Percentiles rank a stretch among this genome's conserved stretches.
These are phyloP conservation scores for Thymelicus sylvestris DNA, from an alignment of 2,888 invertebrate species.

Conservation along the genomic window DNA sequence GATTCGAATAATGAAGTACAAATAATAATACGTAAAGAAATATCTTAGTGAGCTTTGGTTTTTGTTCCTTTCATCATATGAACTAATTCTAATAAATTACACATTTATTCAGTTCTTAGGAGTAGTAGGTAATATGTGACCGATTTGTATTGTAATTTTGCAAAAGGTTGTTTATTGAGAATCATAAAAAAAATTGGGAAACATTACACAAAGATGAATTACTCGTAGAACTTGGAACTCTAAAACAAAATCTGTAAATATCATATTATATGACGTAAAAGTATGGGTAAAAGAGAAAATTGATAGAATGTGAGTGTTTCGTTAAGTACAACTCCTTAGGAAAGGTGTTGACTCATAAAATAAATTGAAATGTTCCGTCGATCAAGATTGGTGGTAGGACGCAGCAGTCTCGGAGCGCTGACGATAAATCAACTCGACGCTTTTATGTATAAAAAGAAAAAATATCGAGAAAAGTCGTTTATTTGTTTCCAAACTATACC, in stretches of 20 bases:
- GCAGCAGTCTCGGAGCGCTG: conserved; percentile 63
- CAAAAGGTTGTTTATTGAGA: too few species aligned
- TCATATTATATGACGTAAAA: background rate
- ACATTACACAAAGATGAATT: too few species aligned
- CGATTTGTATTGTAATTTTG: too few species aligned
- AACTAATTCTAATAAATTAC: too few species aligned
- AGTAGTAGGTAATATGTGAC: too few species aligned
- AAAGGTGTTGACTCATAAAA: conserved; percentile 78
- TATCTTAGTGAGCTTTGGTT: too few species aligned
- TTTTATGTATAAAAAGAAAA: conserved; percentile 74
- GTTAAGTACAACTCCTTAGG: conserved; percentile 46
- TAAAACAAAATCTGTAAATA: background rate
- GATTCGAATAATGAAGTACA: too few species aligned
- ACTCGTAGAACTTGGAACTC: too few species aligned
- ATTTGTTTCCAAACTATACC: conserved; percentile 82
- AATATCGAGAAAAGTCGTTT: conserved; percentile 72
- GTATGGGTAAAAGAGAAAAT: conserved; percentile 17
- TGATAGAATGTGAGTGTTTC: conserved; percentile 40
- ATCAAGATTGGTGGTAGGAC: conserved; percentile 75
- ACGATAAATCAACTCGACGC: conserved; percentile 80
- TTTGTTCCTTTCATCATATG: too few species aligned
- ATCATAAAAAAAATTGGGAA: too few species aligned
- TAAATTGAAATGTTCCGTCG: conserved; percentile 80
- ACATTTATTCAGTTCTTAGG: too few species aligned
- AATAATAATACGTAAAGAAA: too few species aligned